These are phyloP conservation scores for Xylocopa sonorina DNA, from an alignment of 1,140 invertebrate species.

Conservation along the genomic window DNA sequence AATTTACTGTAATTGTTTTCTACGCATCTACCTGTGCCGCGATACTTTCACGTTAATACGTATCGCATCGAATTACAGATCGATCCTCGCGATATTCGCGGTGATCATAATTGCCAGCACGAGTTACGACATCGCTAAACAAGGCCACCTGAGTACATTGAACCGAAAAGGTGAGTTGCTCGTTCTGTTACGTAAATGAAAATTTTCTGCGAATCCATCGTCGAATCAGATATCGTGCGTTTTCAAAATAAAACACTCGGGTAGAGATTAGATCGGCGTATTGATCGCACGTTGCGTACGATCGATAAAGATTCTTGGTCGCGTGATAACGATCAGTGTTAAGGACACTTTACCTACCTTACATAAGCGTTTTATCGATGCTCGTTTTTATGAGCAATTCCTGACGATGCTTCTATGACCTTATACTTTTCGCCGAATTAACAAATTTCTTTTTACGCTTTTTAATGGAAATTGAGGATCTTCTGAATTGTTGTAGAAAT, in stretches of 20 bases:
- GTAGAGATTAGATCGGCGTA: neutral
- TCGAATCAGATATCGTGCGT: neutral
- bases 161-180: slow-evolving; percentile 37
- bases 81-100: slow-evolving; percentile 59
- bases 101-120: slow-evolving; percentile 66
- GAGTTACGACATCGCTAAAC: slow-evolving; percentile 66
- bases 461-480: too few relatives aligned
- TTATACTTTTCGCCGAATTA: neutral
- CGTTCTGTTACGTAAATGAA: slow-evolving; percentile 21
- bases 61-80: slow-evolving; percentile 54
- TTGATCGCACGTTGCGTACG: slow-evolving; percentile 1
- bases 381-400: neutral
- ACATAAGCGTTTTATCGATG: slow-evolving; percentile 6
- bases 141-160: slow-evolving; percentile 31
- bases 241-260: neutral
- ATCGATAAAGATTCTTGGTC: slow-evolving; percentile 13
- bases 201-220: neutral
- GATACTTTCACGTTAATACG: neutral
- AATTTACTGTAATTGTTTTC: too few relatives aligned
- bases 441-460: neutral
- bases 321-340: slow-evolving; percentile 28
- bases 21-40: neutral
- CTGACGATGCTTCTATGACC: neutral
- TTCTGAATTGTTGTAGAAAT: neutral
- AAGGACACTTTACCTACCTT: slow-evolving; percentile 18